phyloP scores from a whole-genome alignment of 2,888 invertebrate species.

The Chrysotoxum bicinctum region DNA sequence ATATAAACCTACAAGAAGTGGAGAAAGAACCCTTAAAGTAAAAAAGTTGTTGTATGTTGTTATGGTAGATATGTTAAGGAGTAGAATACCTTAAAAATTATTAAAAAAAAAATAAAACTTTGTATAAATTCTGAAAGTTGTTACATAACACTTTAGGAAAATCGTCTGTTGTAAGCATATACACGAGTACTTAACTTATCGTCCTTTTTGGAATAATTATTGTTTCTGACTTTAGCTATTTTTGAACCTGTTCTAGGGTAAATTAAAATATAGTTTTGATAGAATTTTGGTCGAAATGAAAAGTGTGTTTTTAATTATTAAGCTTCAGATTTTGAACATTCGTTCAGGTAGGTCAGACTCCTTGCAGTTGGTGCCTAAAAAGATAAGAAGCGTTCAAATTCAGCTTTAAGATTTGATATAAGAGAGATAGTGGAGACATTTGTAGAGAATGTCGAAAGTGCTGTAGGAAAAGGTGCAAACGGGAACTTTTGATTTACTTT shows the following conservation, averaged over 20 bases:
- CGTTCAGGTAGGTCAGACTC: too few species aligned
- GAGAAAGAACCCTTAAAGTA: slow-evolving; percentile 42
- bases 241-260: neutral
- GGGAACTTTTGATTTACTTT: too few species aligned
- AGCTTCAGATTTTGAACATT: too few species aligned
- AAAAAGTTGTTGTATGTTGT: neutral
- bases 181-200: neutral
- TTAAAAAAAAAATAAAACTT: neutral
- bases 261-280: too few species aligned
- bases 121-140: neutral
- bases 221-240: neutral
- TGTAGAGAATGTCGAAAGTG: too few species aligned
- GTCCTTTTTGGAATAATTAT: neutral
- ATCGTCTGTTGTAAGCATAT: neutral
- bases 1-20: neutral
- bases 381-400: too few species aligned
- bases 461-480: too few species aligned
- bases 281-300: too few species aligned
- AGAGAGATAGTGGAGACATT: too few species aligned
- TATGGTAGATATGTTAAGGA: neutral
- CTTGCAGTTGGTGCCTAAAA: too few species aligned
- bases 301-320: too few species aligned
- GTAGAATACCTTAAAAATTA: neutral
- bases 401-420: too few species aligned
- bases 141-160: neutral